Percentiles rank a stretch among this genome's conserved stretches.
phyloP scores from a whole-genome alignment of 2,888 invertebrate species.

The Drosophila rubida region DNA sequence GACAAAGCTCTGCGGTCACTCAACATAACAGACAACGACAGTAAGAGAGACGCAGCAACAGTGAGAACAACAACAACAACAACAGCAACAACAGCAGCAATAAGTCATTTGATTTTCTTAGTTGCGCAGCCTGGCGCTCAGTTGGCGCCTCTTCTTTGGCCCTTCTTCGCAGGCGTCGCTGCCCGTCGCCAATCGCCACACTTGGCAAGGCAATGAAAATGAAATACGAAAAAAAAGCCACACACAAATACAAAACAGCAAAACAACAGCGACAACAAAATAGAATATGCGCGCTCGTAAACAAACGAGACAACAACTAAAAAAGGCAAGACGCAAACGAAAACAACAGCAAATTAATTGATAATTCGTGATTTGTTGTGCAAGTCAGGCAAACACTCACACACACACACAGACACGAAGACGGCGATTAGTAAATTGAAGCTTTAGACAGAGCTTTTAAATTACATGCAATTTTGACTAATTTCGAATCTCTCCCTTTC shows the following conservation, averaged over 20 bases:
- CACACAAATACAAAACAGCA: neutral
- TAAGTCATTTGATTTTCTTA: slow-evolving; percentile 52
- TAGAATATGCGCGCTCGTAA: slow-evolving; percentile 44
- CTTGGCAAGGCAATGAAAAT: slow-evolving; percentile 33
- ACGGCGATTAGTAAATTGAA: neutral
- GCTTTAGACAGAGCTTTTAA: slow-evolving; percentile 1
- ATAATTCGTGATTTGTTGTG: slow-evolving; percentile 64
- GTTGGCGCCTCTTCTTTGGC: slow-evolving; percentile 51
- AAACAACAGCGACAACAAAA: slow-evolving; percentile 17
- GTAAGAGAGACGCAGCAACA: slow-evolving; percentile 44
- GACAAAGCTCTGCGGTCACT: slow-evolving; percentile 61
- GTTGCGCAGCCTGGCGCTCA: slow-evolving; percentile 46
- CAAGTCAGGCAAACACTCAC: slow-evolving; percentile 39
- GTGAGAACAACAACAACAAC: slow-evolving; percentile 23
- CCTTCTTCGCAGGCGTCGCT: slow-evolving; percentile 7
- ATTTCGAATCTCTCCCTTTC: slow-evolving; percentile 48
- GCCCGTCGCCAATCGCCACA: slow-evolving; percentile 1
- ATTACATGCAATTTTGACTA: slow-evolving; percentile 47
- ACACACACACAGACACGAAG: slow-evolving; percentile 7
- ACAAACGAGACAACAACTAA: slow-evolving; percentile 50
- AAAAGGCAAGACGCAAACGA: slow-evolving; percentile 32
- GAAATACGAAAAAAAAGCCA: slow-evolving; percentile 4
- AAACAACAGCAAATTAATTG: slow-evolving; percentile 63
- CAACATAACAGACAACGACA: slow-evolving; percentile 63
- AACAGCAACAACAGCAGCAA: slow-evolving; percentile 30